phyloP scores from a whole-genome alignment of 2,113 vertebrate species.

The Salvelinus fontinalis region DNA sequence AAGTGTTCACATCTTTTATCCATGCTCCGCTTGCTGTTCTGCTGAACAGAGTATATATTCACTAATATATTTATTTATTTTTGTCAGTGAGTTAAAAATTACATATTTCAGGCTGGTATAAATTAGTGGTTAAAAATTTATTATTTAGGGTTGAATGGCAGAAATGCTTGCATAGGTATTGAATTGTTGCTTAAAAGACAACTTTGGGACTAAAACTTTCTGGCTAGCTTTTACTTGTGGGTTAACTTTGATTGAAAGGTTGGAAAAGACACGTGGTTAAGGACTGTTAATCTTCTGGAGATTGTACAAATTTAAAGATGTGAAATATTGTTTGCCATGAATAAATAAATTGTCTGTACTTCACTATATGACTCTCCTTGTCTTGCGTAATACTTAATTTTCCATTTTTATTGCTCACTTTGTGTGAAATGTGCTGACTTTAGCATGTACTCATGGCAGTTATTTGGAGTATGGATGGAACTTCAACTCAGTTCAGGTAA shows the following conservation, averaged over 20 bases:
- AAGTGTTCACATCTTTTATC: slow-evolving; percentile 59
- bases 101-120: slow-evolving; percentile 8
- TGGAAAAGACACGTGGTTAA: slow-evolving; percentile 37
- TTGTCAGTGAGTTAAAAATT: slow-evolving; percentile 23
- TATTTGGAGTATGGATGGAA: background rate
- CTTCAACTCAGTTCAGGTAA: background rate
- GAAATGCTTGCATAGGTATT: slow-evolving; percentile 20
- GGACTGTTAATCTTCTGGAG: slow-evolving; percentile 60
- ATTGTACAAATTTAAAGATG: slow-evolving; percentile 64
- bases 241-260: slow-evolving; percentile 32
- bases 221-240: slow-evolving; percentile 37
- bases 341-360: slow-evolving; percentile 70
- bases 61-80: slow-evolving; percentile 27
- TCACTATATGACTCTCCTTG: slow-evolving; percentile 11
- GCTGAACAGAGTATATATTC: slow-evolving; percentile 46
- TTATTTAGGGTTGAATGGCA: slow-evolving; percentile 14
- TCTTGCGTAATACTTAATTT: background rate
- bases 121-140: slow-evolving; percentile 37
- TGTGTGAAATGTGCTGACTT: background rate
- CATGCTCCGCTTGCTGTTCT: slow-evolving; percentile 62
- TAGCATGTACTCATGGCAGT: background rate
- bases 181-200: slow-evolving; percentile 21
- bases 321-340: slow-evolving; percentile 72
- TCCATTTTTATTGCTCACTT: background rate
- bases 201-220: slow-evolving; percentile 2